These are phyloP conservation scores for Drosophila subquinaria DNA, from an alignment of 2,888 invertebrate genomes.

Conservation along the genomic window DNA sequence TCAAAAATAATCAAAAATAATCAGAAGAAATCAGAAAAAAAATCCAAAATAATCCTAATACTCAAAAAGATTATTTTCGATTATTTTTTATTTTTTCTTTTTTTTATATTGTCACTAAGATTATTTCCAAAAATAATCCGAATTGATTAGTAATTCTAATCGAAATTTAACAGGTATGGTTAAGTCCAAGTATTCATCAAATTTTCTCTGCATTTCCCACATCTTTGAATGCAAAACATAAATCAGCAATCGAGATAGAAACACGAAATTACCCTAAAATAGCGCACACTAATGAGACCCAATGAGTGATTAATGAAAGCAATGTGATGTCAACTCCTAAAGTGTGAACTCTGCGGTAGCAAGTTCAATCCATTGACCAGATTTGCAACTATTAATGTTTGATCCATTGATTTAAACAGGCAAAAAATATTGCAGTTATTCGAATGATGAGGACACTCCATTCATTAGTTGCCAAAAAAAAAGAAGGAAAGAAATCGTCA, in stretches of 20 bases:
- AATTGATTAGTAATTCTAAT: no score
- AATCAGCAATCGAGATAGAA: not conserved
- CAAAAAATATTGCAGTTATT: constrained; percentile 40
- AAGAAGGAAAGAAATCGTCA: constrained; percentile 46
- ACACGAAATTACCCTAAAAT: constrained; percentile 20
- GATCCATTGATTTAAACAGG: constrained; percentile 37
- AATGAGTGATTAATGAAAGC: constrained; percentile 49
- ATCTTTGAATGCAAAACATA: constrained; percentile 1
- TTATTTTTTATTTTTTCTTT: no score
- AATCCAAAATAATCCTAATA: no score
- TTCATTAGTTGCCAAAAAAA: constrained; percentile 53
- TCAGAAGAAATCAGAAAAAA: no score
- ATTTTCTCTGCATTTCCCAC: constrained; percentile 25
- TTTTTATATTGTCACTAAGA: no score
- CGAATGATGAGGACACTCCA: constrained; percentile 42
- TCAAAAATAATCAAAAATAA: no score
- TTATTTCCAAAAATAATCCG: no score
- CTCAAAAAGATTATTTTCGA: no score
- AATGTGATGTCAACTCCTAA: constrained; percentile 22
- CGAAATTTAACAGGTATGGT: no score
- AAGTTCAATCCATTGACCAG: constrained; percentile 61
- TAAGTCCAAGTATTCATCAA: no score
- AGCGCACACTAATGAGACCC: constrained; percentile 40
- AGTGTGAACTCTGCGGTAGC: constrained; percentile 44
- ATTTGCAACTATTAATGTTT: constrained; percentile 21